These are phyloP conservation scores for Drosophila aff. DNA, from an alignment of 1,140 invertebrate species.

Conservation along the genomic window DNA sequence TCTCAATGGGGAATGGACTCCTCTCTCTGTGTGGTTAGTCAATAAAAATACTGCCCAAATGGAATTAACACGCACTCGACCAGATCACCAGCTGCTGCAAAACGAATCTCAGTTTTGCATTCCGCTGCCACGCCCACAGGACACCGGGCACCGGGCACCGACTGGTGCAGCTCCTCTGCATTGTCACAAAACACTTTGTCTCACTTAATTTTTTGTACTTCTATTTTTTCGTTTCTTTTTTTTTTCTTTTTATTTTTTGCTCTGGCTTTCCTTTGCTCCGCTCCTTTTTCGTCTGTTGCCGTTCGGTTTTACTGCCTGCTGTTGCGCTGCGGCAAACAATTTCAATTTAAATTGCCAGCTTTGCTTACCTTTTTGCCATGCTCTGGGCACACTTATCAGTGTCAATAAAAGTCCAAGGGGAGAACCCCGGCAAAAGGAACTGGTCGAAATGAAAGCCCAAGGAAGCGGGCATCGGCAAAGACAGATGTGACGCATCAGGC, in stretches of 20 bases:
- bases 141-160: background rate
- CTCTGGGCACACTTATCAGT: conserved; percentile 81
- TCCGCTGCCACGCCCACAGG: conserved; percentile 12
- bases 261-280: conserved; percentile 3
- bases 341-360: conserved; percentile 82
- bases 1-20: conserved; percentile 36
- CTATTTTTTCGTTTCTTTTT: conserved; percentile 43
- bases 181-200: conserved; percentile 81
- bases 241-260: conserved; percentile 33
- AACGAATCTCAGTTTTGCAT: conserved; percentile 35
- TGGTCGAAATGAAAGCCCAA: conserved; percentile 27
- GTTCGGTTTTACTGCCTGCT: conserved; percentile 64
- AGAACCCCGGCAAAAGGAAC: conserved; percentile 48
- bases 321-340: conserved; percentile 78
- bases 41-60: conserved; percentile 79
- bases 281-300: conserved; percentile 22
- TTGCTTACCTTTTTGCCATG: conserved; percentile 76
- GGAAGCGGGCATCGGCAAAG: conserved; percentile 30
- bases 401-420: conserved; percentile 78
- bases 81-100: conserved; percentile 33
- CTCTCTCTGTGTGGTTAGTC: conserved; percentile 66
- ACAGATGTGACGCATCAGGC: conserved; percentile 51
- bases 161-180: conserved; percentile 41
- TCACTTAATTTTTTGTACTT: conserved; percentile 78
- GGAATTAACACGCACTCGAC: conserved; percentile 73